Percentiles rank a stretch among this genome's conserved stretches.
Evolutionary conservation across 2,888 invertebrate genomes (phyloP).

Genomic region (Danaus chrysippus): DNA sequence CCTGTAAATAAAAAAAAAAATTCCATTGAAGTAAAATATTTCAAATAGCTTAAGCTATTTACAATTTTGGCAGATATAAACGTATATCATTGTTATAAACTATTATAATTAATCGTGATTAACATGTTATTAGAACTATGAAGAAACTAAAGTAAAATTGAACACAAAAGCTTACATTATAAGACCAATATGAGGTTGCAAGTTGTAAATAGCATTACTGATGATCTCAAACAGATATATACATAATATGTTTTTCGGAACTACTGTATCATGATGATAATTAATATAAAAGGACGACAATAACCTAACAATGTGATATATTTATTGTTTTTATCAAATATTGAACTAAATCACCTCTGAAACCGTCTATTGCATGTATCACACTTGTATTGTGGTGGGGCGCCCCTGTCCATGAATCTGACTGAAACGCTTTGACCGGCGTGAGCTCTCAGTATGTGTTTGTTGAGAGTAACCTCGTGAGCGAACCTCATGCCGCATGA

Average conservation of each 20-base stretch:
- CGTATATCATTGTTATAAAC: too few relatives aligned
- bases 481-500: slow-evolving; percentile 67
- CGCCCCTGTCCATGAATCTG: slow-evolving; percentile 56
- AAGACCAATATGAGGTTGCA: too few relatives aligned
- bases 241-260: too few relatives aligned
- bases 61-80: not conserved
- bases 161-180: too few relatives aligned
- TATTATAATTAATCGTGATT: too few relatives aligned
- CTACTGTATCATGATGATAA: too few relatives aligned
- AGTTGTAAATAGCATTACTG: too few relatives aligned
- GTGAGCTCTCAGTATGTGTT: slow-evolving; percentile 66
- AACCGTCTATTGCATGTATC: slow-evolving; percentile 82
- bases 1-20: slow-evolving; percentile 52
- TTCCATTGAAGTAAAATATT: slow-evolving; percentile 14
- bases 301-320: too few relatives aligned
- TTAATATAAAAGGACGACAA: too few relatives aligned
- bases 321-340: not conserved
- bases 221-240: too few relatives aligned
- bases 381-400: slow-evolving; percentile 72
- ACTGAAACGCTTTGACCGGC: slow-evolving; percentile 68
- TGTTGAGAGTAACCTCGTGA: slow-evolving; percentile 69
- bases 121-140: too few relatives aligned
- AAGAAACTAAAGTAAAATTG: too few relatives aligned
- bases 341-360: slow-evolving; percentile 53
- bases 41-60: not conserved